A percentile compares a stretch with the other conserved stretches of the same genome.
These are phyloP conservation scores for Adelphocoris suturalis DNA, from an alignment of 2,888 invertebrate genomes.

Conservation along the genomic window DNA sequence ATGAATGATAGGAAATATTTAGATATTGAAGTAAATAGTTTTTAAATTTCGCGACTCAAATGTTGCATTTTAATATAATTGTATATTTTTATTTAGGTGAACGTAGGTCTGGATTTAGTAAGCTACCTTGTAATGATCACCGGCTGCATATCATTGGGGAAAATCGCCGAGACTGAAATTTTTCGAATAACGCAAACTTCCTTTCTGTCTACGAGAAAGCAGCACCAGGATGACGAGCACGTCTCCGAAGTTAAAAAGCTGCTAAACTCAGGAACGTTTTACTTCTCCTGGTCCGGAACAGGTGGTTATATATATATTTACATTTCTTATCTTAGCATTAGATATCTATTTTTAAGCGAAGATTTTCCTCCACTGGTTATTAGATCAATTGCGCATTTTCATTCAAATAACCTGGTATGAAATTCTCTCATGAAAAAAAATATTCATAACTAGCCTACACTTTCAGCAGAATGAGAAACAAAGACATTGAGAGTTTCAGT, in stretches of 20 bases:
- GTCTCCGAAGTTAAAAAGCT: conserved; percentile 87
- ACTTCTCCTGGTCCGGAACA: conserved; percentile 89
- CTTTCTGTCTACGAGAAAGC: conserved; percentile 91
- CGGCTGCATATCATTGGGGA: conserved; percentile 97
- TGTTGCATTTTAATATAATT: background rate
- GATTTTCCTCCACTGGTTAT: background rate
- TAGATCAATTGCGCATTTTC: conserved; percentile 3
- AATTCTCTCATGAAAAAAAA: background rate
- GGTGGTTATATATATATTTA: conserved; percentile 36
- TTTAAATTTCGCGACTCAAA: too few species aligned
- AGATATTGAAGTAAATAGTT: too few species aligned
- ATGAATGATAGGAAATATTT: too few species aligned
- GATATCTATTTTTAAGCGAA: background rate
- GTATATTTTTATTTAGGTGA: conserved; percentile 81
- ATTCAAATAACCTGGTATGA: background rate
- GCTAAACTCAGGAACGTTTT: conserved; percentile 98
- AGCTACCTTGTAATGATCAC: conserved; percentile 95
- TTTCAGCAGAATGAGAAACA: too few species aligned
- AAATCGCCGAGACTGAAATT: conserved; percentile 95
- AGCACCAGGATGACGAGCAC: conserved; percentile 82
- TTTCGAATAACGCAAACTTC: conserved; percentile 96
- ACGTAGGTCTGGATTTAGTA: conserved; percentile 88
- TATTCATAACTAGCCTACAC: background rate
- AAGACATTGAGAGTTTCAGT: too few species aligned
- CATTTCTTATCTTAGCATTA: background rate